Base-by-base conservation (phyloP, 2,888 invertebrate genomes). In the Aphodius granarius region DNA sequence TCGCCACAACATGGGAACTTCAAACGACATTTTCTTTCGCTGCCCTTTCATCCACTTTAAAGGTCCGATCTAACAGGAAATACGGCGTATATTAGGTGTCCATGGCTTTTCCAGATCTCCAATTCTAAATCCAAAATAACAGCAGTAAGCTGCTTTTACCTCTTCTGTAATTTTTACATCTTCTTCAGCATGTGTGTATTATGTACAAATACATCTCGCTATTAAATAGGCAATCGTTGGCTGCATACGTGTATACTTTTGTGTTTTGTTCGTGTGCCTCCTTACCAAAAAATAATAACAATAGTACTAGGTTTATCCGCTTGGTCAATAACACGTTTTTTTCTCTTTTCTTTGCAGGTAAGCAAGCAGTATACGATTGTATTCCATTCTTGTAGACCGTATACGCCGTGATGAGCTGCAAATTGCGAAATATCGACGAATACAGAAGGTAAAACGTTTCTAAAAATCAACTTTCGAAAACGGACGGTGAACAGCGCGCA, bases 281-380 rank as follows among this genome's bases (percentile, higher is more conserved):
- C 23, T 73, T 70, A 73, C 75, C 74, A 73, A 78, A 78, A 78
- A 77, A 78, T 71, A 66, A 65, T 23, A 79, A 80, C 80, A 78
- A 79, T 80, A 75, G 76, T 75, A 78, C 78, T 75, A 77, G 72
- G 71, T 72, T 73, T 75, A 79, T 80, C 78, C 80, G 78, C 76
- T 76, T 77, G 64, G 74, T 73, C 78, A 78, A 80, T 78, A 78
- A 78, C 73, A 73, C 66, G 77, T 80, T 79, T 43, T 23, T 23
- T 79, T 80, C 78, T 80, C 77, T 75, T 77, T 78, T 76, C 77
- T 79, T n/a, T 73, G 43, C 79, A 80, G 80, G 80, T 80, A 79
- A 79, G 79, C 68, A 68, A 22, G 68, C 22, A 65, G 19, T 17
- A 19, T 19, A 16, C 78, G 78, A 76, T 75, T 76, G 73, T 75